Conservation (phyloP, 1,140 invertebrate genomes). For the Diplogasteroides magnus region DNA sequence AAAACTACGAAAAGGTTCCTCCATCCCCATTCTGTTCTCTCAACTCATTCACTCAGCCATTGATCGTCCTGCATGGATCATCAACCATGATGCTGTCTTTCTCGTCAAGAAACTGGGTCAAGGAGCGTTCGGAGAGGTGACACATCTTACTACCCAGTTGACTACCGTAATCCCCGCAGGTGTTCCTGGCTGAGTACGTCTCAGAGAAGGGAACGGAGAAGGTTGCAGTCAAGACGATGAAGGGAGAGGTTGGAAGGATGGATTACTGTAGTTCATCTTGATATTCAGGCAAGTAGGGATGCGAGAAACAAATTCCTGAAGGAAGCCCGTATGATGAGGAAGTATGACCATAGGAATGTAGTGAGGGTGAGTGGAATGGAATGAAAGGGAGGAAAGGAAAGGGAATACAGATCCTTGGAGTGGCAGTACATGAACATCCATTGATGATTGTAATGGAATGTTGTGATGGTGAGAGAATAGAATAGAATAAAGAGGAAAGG, state of each 20-base stretch:
- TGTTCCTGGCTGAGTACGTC: conserved; percentile 14
- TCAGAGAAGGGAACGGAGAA: background rate
- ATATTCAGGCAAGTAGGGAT: conserved; percentile 24
- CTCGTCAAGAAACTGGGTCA: conserved; percentile 33
- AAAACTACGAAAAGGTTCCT: conserved; percentile 10
- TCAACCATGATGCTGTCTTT: conserved; percentile 34
- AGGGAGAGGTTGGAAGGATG: background rate
- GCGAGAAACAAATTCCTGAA: conserved; percentile 37
- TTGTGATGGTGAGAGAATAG: conserved; percentile 33
- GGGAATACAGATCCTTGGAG: conserved; percentile 55
- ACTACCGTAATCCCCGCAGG: no score
- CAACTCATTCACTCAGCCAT: conserved; percentile 23
- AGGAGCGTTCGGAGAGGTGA: conserved; percentile 36
- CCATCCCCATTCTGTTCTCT: conserved; percentile 3
- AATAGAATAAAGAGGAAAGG: background rate
- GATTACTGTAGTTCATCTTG: conserved; percentile 6
- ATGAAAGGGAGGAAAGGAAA: conserved; percentile 28
- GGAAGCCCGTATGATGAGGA: conserved; percentile 36
- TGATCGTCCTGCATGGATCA: conserved; percentile 32
- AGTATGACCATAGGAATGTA: conserved; percentile 29
- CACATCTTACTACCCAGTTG: conserved; percentile 1
- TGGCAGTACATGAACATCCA: conserved; percentile 57
- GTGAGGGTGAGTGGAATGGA: conserved; percentile 1
- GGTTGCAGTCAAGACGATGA: conserved; percentile 40
- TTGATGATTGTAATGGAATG: conserved; percentile 40